Base-by-base conservation (phyloP, 2,888 invertebrate genomes). In the Macrosoma leucophasiata region DNA sequence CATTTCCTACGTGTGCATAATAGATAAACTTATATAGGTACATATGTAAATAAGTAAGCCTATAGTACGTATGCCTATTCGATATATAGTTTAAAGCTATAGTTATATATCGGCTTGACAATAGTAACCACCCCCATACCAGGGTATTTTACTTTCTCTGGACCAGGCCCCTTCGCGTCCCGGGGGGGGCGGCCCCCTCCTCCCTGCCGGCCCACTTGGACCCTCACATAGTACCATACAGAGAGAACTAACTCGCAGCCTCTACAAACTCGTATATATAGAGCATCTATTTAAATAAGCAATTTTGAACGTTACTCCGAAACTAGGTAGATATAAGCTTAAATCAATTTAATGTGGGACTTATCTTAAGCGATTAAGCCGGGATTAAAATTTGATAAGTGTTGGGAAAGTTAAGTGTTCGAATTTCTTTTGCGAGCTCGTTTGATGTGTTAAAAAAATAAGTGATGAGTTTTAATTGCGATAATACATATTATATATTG, bases 131-230 rank as follows among this genome's bases (percentile, higher is more conserved):
- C 78, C 82, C 79, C 67, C 78, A 77, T 66, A 75, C 78, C 78
- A 79, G 81, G 78, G 78, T 78, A 81, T 77, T 82, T 79, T 79
- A 79, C 81, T 84, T 82, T 84, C 78, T 76, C 82, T 82, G 81
- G 81, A 77, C 82, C 78, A 64, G 71, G 62, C 76, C 81, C 78
- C 74, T 74, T 57, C 79, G 74, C 64, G 64, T 67, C 59, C 62
- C 55, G 45, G 46, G 43, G 49, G 48, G 50, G 50, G 50, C 44
- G 47, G 51, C 48, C 33, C 50, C 50, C 49, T 43, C 42, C 57
- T 35, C 52, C 47, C 55, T 40, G 36, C 36, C 59, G 46, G 59
- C 60, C 60, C 42, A 43, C 52, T 52, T 47, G 52, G 59, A 62
- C 66, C 71, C 71, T 64, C 74, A 70, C 71, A 72, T 77, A 78